Evolutionary conservation across 2,888 invertebrate species (phyloP).

Genomic region (Bibio marci): DNA sequence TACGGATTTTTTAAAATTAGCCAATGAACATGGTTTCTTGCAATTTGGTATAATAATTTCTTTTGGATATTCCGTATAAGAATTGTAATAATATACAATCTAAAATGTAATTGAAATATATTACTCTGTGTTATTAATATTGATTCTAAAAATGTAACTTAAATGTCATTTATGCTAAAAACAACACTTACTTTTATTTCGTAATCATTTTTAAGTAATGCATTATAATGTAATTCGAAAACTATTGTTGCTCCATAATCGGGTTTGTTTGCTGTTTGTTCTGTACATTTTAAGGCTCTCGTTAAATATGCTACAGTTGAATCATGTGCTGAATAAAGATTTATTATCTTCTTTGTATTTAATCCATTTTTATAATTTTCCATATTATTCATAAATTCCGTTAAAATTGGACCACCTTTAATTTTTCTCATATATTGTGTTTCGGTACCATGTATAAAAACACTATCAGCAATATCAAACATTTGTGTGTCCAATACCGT

Average conservation of each 20-base stretch:
- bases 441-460: conserved; percentile 51
- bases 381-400: conserved; percentile 46
- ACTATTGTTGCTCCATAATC: conserved; percentile 59
- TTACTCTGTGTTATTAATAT: no score
- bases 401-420: conserved; percentile 54
- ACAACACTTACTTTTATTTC: conserved; percentile 52
- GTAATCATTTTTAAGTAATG: conserved; percentile 24
- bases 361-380: conserved; percentile 30
- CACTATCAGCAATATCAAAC: conserved; percentile 45
- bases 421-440: conserved; percentile 51
- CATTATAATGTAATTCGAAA: conserved; percentile 49
- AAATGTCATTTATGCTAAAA: no score
- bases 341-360: conserved; percentile 36
- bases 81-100: conserved; percentile 48
- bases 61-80: conserved; percentile 37
- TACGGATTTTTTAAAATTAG: no score
- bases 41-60: conserved; percentile 45
- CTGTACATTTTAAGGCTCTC: conserved; percentile 49
- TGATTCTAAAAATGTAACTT: no score
- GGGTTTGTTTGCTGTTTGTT: conserved; percentile 42
- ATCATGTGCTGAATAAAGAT: conserved; percentile 68
- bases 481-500: conserved; percentile 50
- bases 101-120: no score
- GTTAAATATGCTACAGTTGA: conserved; percentile 60
- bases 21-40: conserved; percentile 41